These are phyloP conservation scores for Atractosteus spatula DNA, from an alignment of 2,113 vertebrate genomes.

Conservation along the genomic window DNA sequence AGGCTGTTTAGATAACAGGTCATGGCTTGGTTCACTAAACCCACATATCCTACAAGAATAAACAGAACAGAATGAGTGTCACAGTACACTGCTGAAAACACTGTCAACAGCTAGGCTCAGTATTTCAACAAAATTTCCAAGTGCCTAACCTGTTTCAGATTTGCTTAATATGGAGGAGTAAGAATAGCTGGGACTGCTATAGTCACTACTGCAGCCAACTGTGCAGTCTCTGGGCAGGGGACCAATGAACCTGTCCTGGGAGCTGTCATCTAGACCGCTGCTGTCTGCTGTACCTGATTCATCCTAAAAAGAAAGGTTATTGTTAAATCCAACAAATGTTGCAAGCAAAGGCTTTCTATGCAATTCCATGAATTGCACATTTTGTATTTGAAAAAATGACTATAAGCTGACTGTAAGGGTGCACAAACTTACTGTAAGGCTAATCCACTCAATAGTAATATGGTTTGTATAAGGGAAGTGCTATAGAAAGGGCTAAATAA, in stretches of 20 bases:
- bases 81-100: background rate
- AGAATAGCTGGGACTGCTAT: slow-evolving; percentile 89
- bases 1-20: slow-evolving; percentile 98
- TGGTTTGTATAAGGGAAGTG: too few relatives aligned
- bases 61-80: slow-evolving; percentile 19
- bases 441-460: too few relatives aligned
- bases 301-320: slow-evolving; percentile 62
- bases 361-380: too few relatives aligned
- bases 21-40: slow-evolving; percentile 98
- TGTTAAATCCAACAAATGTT: too few relatives aligned
- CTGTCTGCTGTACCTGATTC: slow-evolving; percentile 76
- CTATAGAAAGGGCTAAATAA: too few relatives aligned
- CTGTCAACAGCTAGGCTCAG: background rate
- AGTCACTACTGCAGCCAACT: slow-evolving; percentile 81
- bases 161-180: slow-evolving; percentile 94
- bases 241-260: slow-evolving; percentile 86
- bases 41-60: slow-evolving; percentile 84
- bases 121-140: background rate
- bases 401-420: too few relatives aligned
- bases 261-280: slow-evolving; percentile 75
- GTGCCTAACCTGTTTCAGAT: slow-evolving; percentile 85
- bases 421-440: too few relatives aligned
- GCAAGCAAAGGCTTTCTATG: background rate
- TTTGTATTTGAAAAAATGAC: too few relatives aligned
- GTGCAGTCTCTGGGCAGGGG: slow-evolving; percentile 87